These are phyloP conservation scores for Magallana nippona DNA, from an alignment of 2,888 invertebrate genomes.

Conservation along the genomic window DNA sequence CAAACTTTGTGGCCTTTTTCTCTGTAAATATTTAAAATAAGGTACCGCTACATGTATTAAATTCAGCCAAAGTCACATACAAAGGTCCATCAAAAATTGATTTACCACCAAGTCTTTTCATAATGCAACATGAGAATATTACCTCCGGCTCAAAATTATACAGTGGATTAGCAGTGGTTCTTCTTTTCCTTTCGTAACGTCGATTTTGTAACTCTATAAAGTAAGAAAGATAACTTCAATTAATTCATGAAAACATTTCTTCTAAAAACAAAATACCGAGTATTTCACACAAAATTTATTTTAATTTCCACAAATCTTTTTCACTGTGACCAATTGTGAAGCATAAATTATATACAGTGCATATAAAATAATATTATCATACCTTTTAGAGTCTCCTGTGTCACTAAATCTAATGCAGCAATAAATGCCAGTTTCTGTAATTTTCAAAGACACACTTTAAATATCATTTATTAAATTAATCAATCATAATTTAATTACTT, in stretches of 20 bases:
- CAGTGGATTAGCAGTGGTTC: conserved; percentile 80
- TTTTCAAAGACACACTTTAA: too few species aligned
- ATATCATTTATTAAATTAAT: too few species aligned
- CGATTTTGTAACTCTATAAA: conserved; percentile 75
- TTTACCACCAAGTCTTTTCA: too few species aligned
- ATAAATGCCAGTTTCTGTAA: conserved; percentile 77
- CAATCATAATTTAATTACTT: too few species aligned
- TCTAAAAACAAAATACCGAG: too few species aligned
- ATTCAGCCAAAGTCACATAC: too few species aligned
- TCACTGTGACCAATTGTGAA: neutral
- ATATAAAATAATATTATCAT: conserved; percentile 30
- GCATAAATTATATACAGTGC: neutral
- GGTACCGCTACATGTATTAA: too few species aligned
- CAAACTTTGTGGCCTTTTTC: conserved; percentile 61
- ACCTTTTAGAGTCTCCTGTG: conserved; percentile 76
- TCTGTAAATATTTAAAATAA: conserved; percentile 57
- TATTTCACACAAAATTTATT: neutral
- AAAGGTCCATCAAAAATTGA: too few species aligned
- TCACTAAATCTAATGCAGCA: conserved; percentile 75
- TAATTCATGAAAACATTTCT: neutral
- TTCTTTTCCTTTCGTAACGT: conserved; percentile 77
- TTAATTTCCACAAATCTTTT: neutral
- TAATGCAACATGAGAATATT: conserved; percentile 11
- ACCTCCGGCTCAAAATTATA: conserved; percentile 77
- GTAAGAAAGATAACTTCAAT: conserved; percentile 36